Base-by-base conservation (phyloP, 2,888 invertebrate species). In the Camptogramma bilineatum region DNA sequence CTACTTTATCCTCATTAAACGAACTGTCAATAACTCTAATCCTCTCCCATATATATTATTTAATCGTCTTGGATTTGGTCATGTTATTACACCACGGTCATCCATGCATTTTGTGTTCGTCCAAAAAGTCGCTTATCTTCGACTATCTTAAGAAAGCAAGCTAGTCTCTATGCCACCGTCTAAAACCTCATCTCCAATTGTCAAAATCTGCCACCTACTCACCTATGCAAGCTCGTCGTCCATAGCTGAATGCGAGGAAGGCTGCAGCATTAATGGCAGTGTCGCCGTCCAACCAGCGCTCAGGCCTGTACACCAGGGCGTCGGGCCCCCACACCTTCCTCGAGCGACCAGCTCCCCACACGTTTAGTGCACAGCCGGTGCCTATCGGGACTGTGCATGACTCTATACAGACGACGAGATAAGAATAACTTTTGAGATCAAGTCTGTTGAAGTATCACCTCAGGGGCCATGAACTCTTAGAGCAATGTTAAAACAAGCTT, bases 281-380 rank as follows among this genome's bases (percentile, higher is more conserved):
- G 7, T 63, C 71, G 0, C 53, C 56, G 4, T 68, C 68, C 42
- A 86, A 70, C 90, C 90, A 91, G 0, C 90, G 75, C 64, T 88
- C 88, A 0, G 90, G 90, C 0, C 74, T 70, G 73, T 73, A 91
- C 51, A 76, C 64, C 3, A 52, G 58, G 0, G 84, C 88, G 52
- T 87, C 86, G 0, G 74, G 52, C 0, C 90, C 89, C 90, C 89
- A 91, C 16, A 66, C 51, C 0, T 73, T 74, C 1, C 56, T 67
- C 0, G 86, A 86, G 1, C 88, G 75, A 0, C 87, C 87, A 0
- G 86, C 81, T 1, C 84, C 90, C 79, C 83, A 85, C 0, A 61
- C 51, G 71, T 84, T 87, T 2, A 89, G 70, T 0, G 39, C 72
- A 44, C 82, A 83, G 0, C 60, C 70, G 0, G 86, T 73, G 1